These are phyloP conservation scores for Verasper variegatus DNA, from an alignment of 2,113 vertebrate species.

Conservation along the genomic window DNA sequence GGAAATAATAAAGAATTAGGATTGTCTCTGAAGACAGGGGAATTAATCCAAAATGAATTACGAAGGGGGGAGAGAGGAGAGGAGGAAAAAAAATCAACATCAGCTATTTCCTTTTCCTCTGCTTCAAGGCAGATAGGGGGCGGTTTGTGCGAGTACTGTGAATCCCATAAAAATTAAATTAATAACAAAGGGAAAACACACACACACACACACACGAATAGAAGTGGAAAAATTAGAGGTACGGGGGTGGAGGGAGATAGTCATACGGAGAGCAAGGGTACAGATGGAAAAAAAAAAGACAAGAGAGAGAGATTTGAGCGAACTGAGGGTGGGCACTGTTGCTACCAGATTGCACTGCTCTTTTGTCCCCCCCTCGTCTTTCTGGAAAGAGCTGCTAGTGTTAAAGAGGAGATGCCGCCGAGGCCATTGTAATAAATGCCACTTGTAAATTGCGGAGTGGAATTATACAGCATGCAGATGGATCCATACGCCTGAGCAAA, in stretches of 20 bases:
- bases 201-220: slow-evolving; percentile 48
- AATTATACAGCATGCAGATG: slow-evolving; percentile 80
- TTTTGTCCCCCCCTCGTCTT: slow-evolving; percentile 72
- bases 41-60: slow-evolving; percentile 86
- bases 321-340: slow-evolving; percentile 72
- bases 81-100: slow-evolving; percentile 69
- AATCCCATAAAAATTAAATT: slow-evolving; percentile 76
- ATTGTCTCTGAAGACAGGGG: slow-evolving; percentile 82
- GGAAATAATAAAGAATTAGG: slow-evolving; percentile 85
- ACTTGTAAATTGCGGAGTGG: slow-evolving; percentile 79
- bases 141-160: slow-evolving; percentile 69
- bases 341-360: slow-evolving; percentile 77
- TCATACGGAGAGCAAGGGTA: slow-evolving; percentile 58
- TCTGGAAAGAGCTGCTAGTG: slow-evolving; percentile 70
- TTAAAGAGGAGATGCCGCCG: slow-evolving; percentile 72
- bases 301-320: slow-evolving; percentile 60
- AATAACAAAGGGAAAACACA: slow-evolving; percentile 70
- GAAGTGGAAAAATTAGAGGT: slow-evolving; percentile 57
- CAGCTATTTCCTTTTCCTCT: slow-evolving; percentile 78
- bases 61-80: slow-evolving; percentile 31
- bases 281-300: slow-evolving; percentile 58
- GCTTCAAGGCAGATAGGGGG: slow-evolving; percentile 75
- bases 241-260: slow-evolving; percentile 64
- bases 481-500: slow-evolving; percentile 77
- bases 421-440: slow-evolving; percentile 81